phyloP scores from a whole-genome alignment of 2,113 vertebrate species.

The Chauna torquata region DNA sequence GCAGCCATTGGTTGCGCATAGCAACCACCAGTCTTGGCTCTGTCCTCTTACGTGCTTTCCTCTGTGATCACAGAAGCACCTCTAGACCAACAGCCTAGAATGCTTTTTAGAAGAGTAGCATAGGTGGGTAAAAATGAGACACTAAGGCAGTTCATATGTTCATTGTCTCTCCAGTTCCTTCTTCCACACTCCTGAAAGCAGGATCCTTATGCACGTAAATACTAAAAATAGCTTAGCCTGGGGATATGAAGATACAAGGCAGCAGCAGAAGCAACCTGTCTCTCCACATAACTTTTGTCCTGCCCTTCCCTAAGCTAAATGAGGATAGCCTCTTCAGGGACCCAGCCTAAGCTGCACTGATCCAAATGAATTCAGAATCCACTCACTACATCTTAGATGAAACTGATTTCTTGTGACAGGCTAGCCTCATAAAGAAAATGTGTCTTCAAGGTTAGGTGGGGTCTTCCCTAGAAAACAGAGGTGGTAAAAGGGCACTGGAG shows the following conservation, averaged over 20 bases:
- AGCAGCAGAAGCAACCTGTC: background rate
- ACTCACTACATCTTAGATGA: rapidly evolving
- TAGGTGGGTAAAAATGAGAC: background rate
- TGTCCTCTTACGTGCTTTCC: background rate
- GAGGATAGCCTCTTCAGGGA: background rate
- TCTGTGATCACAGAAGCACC: background rate
- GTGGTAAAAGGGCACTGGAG: background rate
- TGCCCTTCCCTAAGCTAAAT: background rate
- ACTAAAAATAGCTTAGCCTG: background rate
- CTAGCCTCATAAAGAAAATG: background rate
- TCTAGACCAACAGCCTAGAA: background rate
- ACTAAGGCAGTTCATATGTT: background rate
- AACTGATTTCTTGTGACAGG: background rate
- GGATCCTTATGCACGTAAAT: background rate
- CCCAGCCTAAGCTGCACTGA: background rate
- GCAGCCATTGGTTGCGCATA: rapidly evolving
- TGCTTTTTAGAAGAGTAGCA: background rate
- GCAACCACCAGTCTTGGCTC: background rate
- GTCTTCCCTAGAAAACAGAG: background rate
- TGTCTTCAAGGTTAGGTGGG: background rate
- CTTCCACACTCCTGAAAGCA: background rate
- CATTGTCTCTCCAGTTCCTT: background rate
- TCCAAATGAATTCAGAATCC: background rate
- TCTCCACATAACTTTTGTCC: background rate
- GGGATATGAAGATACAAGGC: background rate